Conservation (phyloP, 2,888 invertebrate genomes). For the Omphaloscelis lunosa region DNA sequence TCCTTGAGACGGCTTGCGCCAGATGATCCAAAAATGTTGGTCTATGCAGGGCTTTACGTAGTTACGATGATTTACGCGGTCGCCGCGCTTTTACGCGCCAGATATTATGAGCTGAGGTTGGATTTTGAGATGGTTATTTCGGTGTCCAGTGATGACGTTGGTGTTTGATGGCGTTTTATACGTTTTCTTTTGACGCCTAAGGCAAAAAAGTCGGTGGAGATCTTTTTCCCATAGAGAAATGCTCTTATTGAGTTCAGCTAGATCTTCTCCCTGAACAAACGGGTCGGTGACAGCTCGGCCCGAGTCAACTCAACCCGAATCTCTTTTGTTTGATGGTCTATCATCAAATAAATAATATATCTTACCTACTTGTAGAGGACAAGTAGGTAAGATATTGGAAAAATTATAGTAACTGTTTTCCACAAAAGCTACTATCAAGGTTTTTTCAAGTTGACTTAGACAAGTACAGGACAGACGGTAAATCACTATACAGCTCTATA, state of each 20-base stretch:
- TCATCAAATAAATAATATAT: no score
- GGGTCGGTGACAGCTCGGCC: no score
- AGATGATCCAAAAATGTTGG: constrained; percentile 65
- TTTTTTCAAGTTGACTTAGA: not conserved
- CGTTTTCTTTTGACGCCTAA: not conserved
- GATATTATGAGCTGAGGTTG: constrained; percentile 11
- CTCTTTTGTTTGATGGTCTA: not conserved
- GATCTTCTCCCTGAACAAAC: not conserved
- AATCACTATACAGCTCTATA: not conserved
- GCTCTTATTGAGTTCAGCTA: not conserved
- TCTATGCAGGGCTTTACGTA: constrained; percentile 57
- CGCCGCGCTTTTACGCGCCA: constrained; percentile 1
- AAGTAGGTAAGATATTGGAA: not conserved
- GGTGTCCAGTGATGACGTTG: constrained; percentile 14
- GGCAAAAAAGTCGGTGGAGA: not conserved
- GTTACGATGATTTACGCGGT: constrained; percentile 42
- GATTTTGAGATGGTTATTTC: constrained; percentile 21
- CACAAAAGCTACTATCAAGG: not conserved
- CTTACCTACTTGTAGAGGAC: no score
- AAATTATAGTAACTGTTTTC: not conserved
- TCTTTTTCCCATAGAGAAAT: not conserved
- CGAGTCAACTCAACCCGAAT: no score
- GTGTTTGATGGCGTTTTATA: not conserved
- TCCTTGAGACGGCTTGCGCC: constrained; percentile 70
- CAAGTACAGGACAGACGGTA: constrained; percentile 1